Base-by-base conservation (phyloP, 2,888 invertebrate genomes). In the Lapara coniferarum region DNA sequence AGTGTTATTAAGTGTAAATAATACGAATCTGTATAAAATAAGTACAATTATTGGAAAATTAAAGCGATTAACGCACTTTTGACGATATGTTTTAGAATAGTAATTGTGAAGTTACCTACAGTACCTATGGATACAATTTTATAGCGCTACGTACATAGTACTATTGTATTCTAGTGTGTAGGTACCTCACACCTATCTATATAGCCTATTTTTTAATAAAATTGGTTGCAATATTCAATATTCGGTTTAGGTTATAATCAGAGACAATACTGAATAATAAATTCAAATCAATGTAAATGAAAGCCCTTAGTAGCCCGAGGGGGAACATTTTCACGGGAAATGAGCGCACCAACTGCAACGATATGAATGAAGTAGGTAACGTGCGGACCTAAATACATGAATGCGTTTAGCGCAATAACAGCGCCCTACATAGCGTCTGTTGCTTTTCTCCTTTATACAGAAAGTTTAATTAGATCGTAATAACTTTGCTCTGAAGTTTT, bases 401-500 rank as follows among this genome's bases (percentile, higher is more conserved):
- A 19, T 63, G 46, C 49, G 19, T 63, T 19, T 49, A 49, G 19
- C 49, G 13, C n/a, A 46, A 46, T 19, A 63, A 49, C 63, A 19
- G 19, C 49, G 12, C 19, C 14, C 63, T 19, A 49, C 49, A 49
- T 19, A 49, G 12, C 63, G 19, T 49, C 63, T 72, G 66, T 73
- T 73, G 69, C 71, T 70, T 70, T 71, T 72, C 73, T 70, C 55
- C 13, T 68, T 66, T n/a, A 58, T 49, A 63, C 46, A 68, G 69
- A 68, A 57, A 49, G 57, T 76, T 77, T 74, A 72, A 74, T 76
- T 73, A 67, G 67, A 70, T 69, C 68, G 66, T 63, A 16, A 63
- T 63, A 63, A 63, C 63, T 63, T 55, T 63, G 63, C 19, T 63
- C 12, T 6, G 1, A 46, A 63, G 63, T 63, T 63, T 63, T 12